These are phyloP conservation scores for Beris morrisii DNA, from an alignment of 2,888 invertebrate genomes.

Conservation along the genomic window DNA sequence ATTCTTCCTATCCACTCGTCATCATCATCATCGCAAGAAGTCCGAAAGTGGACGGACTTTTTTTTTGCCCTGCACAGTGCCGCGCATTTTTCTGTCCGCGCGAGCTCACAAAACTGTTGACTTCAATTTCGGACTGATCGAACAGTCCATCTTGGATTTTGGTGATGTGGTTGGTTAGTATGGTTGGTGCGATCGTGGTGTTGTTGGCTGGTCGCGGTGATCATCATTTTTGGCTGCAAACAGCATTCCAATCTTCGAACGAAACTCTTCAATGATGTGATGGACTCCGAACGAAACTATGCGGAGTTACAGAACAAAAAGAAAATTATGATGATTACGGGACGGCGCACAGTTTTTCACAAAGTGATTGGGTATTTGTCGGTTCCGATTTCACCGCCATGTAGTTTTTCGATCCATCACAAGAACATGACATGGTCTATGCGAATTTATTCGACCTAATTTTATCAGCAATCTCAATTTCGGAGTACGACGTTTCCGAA, in stretches of 20 bases:
- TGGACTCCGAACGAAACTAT: conserved; percentile 24
- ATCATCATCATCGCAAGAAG: too few relatives aligned
- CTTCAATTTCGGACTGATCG: not conserved
- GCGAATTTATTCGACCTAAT: conserved; percentile 1
- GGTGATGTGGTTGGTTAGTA: conserved; percentile 14
- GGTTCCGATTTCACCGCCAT: conserved; percentile 32
- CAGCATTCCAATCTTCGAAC: conserved; percentile 35
- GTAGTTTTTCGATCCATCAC: conserved; percentile 36
- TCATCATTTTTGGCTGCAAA: conserved; percentile 38
- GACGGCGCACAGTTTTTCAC: conserved; percentile 36
- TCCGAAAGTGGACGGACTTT: not conserved
- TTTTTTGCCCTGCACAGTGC: not conserved
- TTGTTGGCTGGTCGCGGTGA: conserved; percentile 10
- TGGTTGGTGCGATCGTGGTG: conserved; percentile 30
- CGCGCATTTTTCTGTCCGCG: conserved; percentile 11
- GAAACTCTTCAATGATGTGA: conserved; percentile 28
- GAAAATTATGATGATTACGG: conserved; percentile 21
- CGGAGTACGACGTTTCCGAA: not conserved
- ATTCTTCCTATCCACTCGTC: too few relatives aligned
- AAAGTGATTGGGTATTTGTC: conserved; percentile 36
- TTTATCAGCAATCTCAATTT: conserved; percentile 9
- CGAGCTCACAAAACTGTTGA: not conserved
- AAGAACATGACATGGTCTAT: conserved; percentile 36
- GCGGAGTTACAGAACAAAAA: not conserved
- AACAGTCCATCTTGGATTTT: conserved; percentile 28